Base-by-base conservation (phyloP, 2,797 vertebrate species). In the Austrolebias charrua region DNA sequence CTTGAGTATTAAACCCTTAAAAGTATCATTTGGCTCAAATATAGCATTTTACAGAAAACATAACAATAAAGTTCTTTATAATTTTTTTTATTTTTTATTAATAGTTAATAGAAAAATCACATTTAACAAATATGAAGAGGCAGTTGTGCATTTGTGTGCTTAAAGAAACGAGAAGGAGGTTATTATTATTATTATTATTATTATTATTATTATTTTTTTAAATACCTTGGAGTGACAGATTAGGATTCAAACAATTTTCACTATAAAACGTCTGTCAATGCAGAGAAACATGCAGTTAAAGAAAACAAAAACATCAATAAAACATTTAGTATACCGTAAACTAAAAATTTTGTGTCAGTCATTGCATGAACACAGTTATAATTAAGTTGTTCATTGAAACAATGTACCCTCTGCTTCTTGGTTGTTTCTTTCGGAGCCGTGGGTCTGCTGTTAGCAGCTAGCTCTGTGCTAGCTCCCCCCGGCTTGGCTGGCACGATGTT, bases 241-340 rank as follows among this genome's bases (percentile, higher is more conserved):
- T 83, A 87, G 79, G 84, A 86, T 90, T 89, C 86, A 20, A 81
- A 70, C 55, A 66, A 77, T 66, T 44, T 50, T 71, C 62, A 78
- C 62, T 76, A 70, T 69, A 65, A 59, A 67, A 54, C 51, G 45
- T 67, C 63, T 59, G 56, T 72, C 42, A 66, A 46, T 13, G 33
- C 51, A 38, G 49, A 69, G 58, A 62, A 61, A 42, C 64, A 38
- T 31, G 45, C 51, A 77, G 13, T n/a, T n/a, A 44, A 8, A 54
- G 13, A 9, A 51, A 51, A 50, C 13, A 66, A 55, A 35, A 51
- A 57, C 52, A 48, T 38, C 53, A 69, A 78, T 61, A 7, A 47
- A 65, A n/a, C 33, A 0, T 24, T 74, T 72, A 63, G 43, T n/a
- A n/a, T 61, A n/a, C n/a, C n/a, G n/a, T n/a, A 58, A 81, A 6